Evolutionary conservation across 1,140 invertebrate genomes (phyloP).

Genomic region (fruit fly (Drosophila melanogaster)): Release_6_plus_ISO1_MT NC_004354.4:7050001-7050500

Average conservation of each 20-base stretch:
- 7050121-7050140: conserved; percentile 46
- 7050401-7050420: no score
- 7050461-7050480: background rate
- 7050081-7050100: conserved; percentile 31
- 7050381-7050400: no score
- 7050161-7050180: conserved; percentile 74
- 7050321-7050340: background rate
- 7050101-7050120: conserved; percentile 44
- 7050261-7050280: conserved; percentile 57
- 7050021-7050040: conserved; percentile 49
- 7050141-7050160: conserved; percentile 59
- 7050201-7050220: conserved; percentile 53
- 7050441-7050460: no score
- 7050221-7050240: background rate
- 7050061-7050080: conserved; percentile 54
- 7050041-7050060: conserved; percentile 31
- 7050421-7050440: no score
- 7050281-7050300: conserved; percentile 25
- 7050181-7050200: conserved; percentile 63
- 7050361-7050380: no score
- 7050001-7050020: background rate
- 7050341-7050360: background rate
- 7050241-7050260: background rate
- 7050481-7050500: background rate
- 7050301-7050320: conserved; percentile 47